phyloP scores from a whole-genome alignment of 2,113 vertebrate species.

The Percina caprodes region DNA sequence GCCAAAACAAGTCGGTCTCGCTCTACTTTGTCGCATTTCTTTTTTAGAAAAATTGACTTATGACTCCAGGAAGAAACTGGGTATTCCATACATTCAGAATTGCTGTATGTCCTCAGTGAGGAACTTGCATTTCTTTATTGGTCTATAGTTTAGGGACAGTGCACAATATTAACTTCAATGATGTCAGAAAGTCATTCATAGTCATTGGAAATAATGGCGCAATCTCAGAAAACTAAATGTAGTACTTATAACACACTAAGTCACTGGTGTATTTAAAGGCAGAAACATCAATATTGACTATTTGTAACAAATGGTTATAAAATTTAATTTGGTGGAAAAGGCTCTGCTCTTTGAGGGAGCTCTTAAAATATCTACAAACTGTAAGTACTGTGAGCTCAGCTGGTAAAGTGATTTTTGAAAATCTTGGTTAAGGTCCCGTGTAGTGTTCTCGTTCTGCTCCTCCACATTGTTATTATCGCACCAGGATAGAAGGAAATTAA shows the following conservation, averaged over 20 bases:
- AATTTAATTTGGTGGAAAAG: too few species aligned
- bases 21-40: background rate
- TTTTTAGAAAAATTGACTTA: too few species aligned
- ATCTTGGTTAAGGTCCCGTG: background rate
- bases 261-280: background rate
- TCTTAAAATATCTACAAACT: too few species aligned
- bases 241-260: background rate
- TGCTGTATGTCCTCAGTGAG: too few species aligned
- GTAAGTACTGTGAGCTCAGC: background rate
- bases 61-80: too few species aligned
- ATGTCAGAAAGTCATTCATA: background rate
- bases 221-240: background rate
- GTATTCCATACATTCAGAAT: too few species aligned
- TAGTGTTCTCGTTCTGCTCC: background rate
- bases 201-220: background rate
- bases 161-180: too few species aligned
- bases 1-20: background rate
- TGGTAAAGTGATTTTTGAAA: background rate
- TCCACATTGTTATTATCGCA: background rate
- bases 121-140: too few species aligned
- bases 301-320: background rate
- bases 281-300: background rate
- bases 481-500: conserved; percentile 30
- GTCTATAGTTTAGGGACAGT: too few species aligned
- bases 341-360: too few species aligned